Evolutionary conservation across 2,797 vertebrate genomes (phyloP).

Genomic region (Cichlasoma orientale): DNA sequence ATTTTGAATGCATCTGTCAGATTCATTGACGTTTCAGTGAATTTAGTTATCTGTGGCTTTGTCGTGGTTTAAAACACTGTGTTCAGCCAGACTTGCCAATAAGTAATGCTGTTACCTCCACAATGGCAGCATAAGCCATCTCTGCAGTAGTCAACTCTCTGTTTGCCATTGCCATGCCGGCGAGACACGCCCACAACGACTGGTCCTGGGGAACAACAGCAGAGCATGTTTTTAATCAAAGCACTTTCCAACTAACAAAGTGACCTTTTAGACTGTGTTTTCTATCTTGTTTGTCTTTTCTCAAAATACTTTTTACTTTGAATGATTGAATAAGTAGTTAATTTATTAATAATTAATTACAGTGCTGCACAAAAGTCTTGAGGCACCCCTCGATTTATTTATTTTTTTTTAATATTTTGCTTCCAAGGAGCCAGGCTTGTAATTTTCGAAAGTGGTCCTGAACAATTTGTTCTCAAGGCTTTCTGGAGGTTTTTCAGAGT

Average conservation of each 20-base stretch:
- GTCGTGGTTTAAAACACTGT: not conserved
- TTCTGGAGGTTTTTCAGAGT: no score
- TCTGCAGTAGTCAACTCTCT: conserved; percentile 92
- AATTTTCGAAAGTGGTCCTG: no score
- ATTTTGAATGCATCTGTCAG: not conserved
- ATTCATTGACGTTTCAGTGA: not conserved
- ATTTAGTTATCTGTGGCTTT: not conserved
- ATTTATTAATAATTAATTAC: no score
- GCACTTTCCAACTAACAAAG: not conserved
- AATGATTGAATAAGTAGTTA: no score
- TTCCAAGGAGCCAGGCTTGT: no score
- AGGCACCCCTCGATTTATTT: no score
- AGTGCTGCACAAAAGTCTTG: no score
- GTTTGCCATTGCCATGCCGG: conserved; percentile 92
- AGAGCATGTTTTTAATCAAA: not conserved
- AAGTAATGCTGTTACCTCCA: conserved; percentile 83
- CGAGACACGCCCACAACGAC: conserved; percentile 93
- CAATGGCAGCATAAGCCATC: conserved; percentile 91
- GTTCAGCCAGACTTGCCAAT: not conserved
- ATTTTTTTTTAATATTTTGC: no score
- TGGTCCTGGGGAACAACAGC: conserved; percentile 83
- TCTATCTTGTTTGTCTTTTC: no score
- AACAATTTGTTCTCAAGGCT: no score
- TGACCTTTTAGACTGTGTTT: no score
- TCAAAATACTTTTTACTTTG: no score